These are phyloP conservation scores for Anthonomus grandis DNA, from an alignment of 1,140 invertebrate species.

Conservation along the genomic window DNA sequence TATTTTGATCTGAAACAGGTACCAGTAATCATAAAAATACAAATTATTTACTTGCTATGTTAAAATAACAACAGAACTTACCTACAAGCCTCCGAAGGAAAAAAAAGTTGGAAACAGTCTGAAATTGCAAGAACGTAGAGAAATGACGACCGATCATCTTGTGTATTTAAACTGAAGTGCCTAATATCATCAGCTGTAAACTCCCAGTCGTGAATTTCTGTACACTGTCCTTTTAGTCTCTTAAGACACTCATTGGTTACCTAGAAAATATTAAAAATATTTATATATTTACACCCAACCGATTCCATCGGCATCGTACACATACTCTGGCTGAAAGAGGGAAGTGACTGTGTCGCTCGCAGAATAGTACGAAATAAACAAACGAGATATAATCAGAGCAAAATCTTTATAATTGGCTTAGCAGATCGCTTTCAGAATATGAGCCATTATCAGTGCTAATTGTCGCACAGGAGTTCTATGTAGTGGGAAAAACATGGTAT, in stretches of 20 bases:
- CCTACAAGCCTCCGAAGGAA: slow-evolving; percentile 84
- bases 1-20: background rate
- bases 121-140: slow-evolving; percentile 98
- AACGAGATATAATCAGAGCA: too few species aligned
- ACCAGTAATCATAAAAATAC: background rate
- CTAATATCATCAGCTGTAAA: slow-evolving; percentile 91
- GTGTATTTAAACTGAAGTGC: slow-evolving; percentile 90
- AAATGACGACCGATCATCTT: slow-evolving; percentile 93
- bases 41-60: background rate
- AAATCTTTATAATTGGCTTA: too few species aligned
- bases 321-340: too few species aligned
- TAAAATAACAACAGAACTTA: slow-evolving; percentile 9
- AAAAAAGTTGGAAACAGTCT: slow-evolving; percentile 98
- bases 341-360: too few species aligned
- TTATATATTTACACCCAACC: too few species aligned
- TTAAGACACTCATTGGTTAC: slow-evolving; percentile 83
- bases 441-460: too few species aligned
- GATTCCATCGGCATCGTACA: too few species aligned
- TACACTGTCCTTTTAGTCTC: slow-evolving; percentile 69
- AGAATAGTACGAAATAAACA: too few species aligned
- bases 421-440: too few species aligned
- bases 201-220: slow-evolving; percentile 89
- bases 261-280: slow-evolving; percentile 28
- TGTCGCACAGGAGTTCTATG: too few species aligned
- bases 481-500: too few species aligned